Evolutionary conservation across 1,140 invertebrate species (phyloP), one percentile per base, ranked within the genome.

Genomic region (Thrips palmi): DNA sequence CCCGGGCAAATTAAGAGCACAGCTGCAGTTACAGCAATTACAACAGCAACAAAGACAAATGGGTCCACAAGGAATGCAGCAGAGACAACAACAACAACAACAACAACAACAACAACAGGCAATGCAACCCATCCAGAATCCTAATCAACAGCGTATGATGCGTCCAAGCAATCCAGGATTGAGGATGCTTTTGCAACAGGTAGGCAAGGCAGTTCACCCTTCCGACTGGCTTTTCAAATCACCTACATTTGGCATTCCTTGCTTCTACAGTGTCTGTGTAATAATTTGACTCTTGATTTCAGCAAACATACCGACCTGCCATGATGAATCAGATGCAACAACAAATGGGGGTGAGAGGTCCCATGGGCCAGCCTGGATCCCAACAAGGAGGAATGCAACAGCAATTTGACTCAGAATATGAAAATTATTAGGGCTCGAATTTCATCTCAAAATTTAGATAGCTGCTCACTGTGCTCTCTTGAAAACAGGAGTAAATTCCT

Each of bases 111-210:
- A 44, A 12, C 40, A 37, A 29, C 41, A 47, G 21, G 40, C 40
- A 5, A 46, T 43, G 27, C 43, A 46, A 21, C 50, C 55, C 4
- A 54, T 53, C 24, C 62, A 59, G 41, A 52, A 57, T 43, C 47
- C 53, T n/a, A 58, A 57, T 40, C 45, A 63, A 18, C 68, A 70
- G 39, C 58, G 71, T 48, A 66, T 77, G 56, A 70, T 74, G 55
- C 59, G 71, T 31, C 71, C 72, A 14, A 73, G 68, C 44, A 74
- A 70, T 57, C 64, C 71, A n/a, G 72, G 72, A n/a, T 52, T 77
- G 18, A 55, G 74, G 18, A 70, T 75, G 56, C 55, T 77, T 15
- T 58, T 77, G 2, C 73, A 77, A 54, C 72, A 75, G 53, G 72
- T 74, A 57, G 47, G 35, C n/a, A n/a, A 22, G 31, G 18, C 12